phyloP scores from a whole-genome alignment of 2,888 invertebrate genomes.

The Microctonus brassicae region DNA sequence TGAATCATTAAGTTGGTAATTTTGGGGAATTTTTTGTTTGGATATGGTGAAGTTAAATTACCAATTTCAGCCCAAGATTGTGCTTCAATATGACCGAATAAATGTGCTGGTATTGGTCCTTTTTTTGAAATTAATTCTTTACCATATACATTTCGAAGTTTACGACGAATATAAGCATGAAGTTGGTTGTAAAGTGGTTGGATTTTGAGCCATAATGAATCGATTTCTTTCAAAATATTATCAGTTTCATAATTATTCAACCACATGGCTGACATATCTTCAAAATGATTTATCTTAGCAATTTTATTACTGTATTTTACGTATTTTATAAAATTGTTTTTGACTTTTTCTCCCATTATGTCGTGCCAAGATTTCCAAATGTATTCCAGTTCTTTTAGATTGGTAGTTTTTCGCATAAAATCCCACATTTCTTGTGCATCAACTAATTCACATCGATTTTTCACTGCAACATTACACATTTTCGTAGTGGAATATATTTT shows the following conservation, averaged over 20 bases:
- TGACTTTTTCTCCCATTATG: constrained; percentile 77
- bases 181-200: constrained; percentile 80
- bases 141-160: constrained; percentile 70
- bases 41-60: constrained; percentile 80
- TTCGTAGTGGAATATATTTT: constrained; percentile 83
- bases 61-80: constrained; percentile 82
- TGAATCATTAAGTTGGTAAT: constrained; percentile 80
- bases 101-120: constrained; percentile 69
- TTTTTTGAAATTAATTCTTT: constrained; percentile 60
- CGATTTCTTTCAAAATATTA: constrained; percentile 69
- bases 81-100: constrained; percentile 85
- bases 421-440: constrained; percentile 84
- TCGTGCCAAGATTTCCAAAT: constrained; percentile 87
- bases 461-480: constrained; percentile 78
- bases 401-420: constrained; percentile 77
- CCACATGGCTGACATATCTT: constrained; percentile 67
- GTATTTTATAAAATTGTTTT: constrained; percentile 59
- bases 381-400: constrained; percentile 83
- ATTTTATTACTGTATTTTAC: constrained; percentile 65
- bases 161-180: constrained; percentile 72
- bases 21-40: constrained; percentile 79
- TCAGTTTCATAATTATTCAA: constrained; percentile 68
- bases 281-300: constrained; percentile 64
- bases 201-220: constrained; percentile 78
- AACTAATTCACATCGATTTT: constrained; percentile 77